A percentile compares a stretch with the other conserved stretches of the same genome.
phyloP scores from a whole-genome alignment of 1,140 invertebrate species.

The Scaptomyza pallida region DNA sequence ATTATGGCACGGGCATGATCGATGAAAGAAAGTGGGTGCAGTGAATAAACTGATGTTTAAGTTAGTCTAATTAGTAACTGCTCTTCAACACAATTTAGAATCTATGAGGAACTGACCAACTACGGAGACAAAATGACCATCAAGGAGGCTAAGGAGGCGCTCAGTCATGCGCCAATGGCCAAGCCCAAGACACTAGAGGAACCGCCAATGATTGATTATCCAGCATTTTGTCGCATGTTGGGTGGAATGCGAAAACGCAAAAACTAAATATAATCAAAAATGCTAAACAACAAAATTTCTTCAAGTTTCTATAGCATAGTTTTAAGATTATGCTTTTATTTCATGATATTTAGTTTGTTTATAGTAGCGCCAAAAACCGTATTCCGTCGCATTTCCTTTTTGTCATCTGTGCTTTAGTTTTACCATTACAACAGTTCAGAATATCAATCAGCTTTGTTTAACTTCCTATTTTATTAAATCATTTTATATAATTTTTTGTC shows the following conservation, averaged over 20 bases:
- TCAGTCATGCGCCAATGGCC: conserved; percentile 86
- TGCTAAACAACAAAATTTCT: neutral
- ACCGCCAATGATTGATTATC: conserved; percentile 86
- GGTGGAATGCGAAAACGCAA: conserved; percentile 86
- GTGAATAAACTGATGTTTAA: neutral
- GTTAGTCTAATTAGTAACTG: neutral
- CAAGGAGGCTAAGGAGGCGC: conserved; percentile 86
- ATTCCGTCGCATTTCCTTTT: too few species aligned
- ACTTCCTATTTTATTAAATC: too few species aligned
- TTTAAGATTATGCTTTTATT: conserved; percentile 1
- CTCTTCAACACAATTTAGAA: conserved; percentile 80
- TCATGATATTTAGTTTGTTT: neutral
- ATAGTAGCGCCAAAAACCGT: too few species aligned
- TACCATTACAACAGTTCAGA: too few species aligned
- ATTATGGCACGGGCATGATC: conserved; percentile 86
- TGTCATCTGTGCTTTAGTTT: too few species aligned
- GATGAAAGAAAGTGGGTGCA: conserved; percentile 85
- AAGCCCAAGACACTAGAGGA: conserved; percentile 84
- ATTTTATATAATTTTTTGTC: too few species aligned
- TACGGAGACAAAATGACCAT: conserved; percentile 86
- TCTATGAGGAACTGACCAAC: conserved; percentile 86
- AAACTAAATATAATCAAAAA: conserved; percentile 4
- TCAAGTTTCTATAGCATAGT: conserved; percentile 13
- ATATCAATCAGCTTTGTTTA: too few species aligned
- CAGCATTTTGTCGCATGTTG: conserved; percentile 86